phyloP scores from a whole-genome alignment of 2,797 vertebrate genomes.

The Crenuchus spilurus region DNA sequence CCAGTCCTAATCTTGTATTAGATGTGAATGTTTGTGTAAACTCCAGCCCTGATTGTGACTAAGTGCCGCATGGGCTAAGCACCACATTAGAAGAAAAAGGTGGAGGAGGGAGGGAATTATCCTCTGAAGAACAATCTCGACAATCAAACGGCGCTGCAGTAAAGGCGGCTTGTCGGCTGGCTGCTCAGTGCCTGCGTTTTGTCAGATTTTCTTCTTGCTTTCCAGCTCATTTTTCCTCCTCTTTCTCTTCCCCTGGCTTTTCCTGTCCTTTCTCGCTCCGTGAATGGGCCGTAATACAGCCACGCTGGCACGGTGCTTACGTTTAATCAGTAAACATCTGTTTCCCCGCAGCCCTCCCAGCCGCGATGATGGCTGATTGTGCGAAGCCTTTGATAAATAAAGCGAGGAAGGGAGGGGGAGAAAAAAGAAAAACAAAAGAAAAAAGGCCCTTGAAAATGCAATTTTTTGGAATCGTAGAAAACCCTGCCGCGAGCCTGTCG shows the following conservation, averaged over 20 bases:
- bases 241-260: slow-evolving; percentile 35
- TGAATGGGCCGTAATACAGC: slow-evolving; percentile 61
- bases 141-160: slow-evolving; percentile 56
- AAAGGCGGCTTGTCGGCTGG: slow-evolving; percentile 19
- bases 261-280: slow-evolving; percentile 51
- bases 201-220: slow-evolving; percentile 31
- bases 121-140: slow-evolving; percentile 54
- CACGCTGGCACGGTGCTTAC: slow-evolving; percentile 67
- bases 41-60: slow-evolving; percentile 46
- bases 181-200: slow-evolving; percentile 41
- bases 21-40: slow-evolving; percentile 49
- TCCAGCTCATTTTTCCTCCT: background rate
- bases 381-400: slow-evolving; percentile 61
- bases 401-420: slow-evolving; percentile 26
- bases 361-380: slow-evolving; percentile 60
- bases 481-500: slow-evolving; percentile 45
- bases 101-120: slow-evolving; percentile 30
- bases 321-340: slow-evolving; percentile 83
- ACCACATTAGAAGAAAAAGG: slow-evolving; percentile 35
- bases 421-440: slow-evolving; percentile 15
- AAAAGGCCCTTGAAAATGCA: slow-evolving; percentile 38
- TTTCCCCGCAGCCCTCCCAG: slow-evolving; percentile 59
- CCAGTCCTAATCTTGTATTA: background rate
- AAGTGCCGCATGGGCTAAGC: slow-evolving; percentile 51
- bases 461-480: slow-evolving; percentile 51